Percentiles rank a stretch among this genome's conserved stretches.
phyloP scores from a whole-genome alignment of 2,797 vertebrate species.

The Acanthurus tractus region DNA sequence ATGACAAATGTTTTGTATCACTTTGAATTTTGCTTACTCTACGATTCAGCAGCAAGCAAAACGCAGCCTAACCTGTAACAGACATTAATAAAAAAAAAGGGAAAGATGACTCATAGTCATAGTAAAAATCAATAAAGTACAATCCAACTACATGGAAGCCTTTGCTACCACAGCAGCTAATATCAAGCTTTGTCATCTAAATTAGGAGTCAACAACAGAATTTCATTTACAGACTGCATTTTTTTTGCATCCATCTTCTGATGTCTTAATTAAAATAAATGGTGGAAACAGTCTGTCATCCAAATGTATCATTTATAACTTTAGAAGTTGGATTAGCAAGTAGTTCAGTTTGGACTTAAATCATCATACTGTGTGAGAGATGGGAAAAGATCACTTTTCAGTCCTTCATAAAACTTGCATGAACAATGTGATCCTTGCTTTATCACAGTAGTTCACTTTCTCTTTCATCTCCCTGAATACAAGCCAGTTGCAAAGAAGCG shows the following conservation, averaged over 20 bases:
- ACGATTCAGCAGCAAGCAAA: not conserved
- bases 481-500: conserved; percentile 11
- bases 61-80: not conserved
- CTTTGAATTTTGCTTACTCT: not conserved
- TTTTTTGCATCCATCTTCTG: not conserved
- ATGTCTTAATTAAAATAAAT: conserved; percentile 12
- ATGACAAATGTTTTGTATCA: not conserved
- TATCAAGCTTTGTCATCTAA: conserved; percentile 18
- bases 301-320: conserved; percentile 10
- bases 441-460: conserved; percentile 74
- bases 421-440: conserved; percentile 67
- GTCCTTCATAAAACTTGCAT: conserved; percentile 71
- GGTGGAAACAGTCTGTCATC: not conserved
- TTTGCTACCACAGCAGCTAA: conserved; percentile 33
- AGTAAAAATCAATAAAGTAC: conserved; percentile 18
- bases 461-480: conserved; percentile 50
- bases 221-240: conserved; percentile 3
- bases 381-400: conserved; percentile 62
- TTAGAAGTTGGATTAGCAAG: conserved; percentile 23
- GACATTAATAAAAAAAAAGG: not conserved
- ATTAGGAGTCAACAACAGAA: not conserved
- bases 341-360: too few relatives aligned
- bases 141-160: conserved; percentile 7
- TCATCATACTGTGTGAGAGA: conserved; percentile 28
- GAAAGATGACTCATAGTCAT: not conserved